Conservation (phyloP, 64 coral and sea anemone species). For the Pocillopora verrucosa region DNA sequence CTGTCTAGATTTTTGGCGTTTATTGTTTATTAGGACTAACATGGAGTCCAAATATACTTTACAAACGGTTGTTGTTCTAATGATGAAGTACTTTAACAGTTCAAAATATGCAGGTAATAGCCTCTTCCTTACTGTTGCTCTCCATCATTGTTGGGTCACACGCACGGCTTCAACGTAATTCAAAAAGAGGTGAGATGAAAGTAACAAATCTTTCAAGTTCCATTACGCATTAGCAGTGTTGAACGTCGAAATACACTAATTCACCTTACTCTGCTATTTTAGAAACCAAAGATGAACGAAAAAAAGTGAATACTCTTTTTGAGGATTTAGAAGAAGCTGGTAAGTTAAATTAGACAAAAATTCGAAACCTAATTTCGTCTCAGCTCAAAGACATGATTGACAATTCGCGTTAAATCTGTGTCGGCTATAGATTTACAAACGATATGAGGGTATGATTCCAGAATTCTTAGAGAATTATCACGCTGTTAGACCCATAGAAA, state of each 20-base stretch:
- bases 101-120: not conserved
- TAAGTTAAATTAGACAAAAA: not conserved
- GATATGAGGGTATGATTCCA: too few relatives aligned
- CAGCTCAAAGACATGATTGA: too few relatives aligned
- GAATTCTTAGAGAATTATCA: too few relatives aligned
- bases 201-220: not conserved
- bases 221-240: not conserved
- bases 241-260: not conserved
- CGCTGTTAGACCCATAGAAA: too few relatives aligned
- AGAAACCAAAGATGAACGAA: slow-evolving; percentile 1
- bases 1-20: too few relatives aligned
- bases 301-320: not conserved
- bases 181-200: not conserved
- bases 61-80: not conserved
- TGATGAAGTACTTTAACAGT: not conserved
- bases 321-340: slow-evolving; percentile 27
- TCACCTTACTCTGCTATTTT: not conserved
- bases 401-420: too few relatives aligned
- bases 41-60: not conserved
- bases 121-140: slow-evolving; percentile 3
- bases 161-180: not conserved
- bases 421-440: too few relatives aligned
- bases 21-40: too few relatives aligned
- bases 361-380: too few relatives aligned
- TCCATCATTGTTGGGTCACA: not conserved